A percentile compares a stretch with the other conserved stretches of the same genome.
Evolutionary conservation across 2,113 vertebrate species (phyloP).

Genomic region (Galbula dea): DNA sequence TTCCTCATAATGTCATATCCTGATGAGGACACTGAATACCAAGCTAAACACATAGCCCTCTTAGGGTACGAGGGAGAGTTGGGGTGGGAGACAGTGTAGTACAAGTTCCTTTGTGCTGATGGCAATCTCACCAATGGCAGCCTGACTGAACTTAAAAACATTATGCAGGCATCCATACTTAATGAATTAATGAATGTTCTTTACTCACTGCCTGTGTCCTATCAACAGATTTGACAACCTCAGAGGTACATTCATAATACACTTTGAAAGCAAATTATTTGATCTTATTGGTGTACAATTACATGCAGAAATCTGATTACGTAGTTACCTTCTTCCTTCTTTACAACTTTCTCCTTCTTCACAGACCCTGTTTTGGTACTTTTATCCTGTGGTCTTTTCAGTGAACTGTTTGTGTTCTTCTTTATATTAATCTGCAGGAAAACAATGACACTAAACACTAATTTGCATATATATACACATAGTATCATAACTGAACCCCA

Average conservation of each 20-base stretch:
- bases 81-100: neutral
- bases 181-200: neutral
- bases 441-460: neutral
- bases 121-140: neutral
- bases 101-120: neutral
- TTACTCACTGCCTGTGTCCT: neutral
- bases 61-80: neutral
- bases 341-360: constrained; percentile 84
- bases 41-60: neutral
- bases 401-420: constrained; percentile 79
- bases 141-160: neutral
- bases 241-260: neutral
- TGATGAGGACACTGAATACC: neutral
- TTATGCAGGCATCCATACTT: neutral
- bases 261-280: neutral
- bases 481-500: neutral
- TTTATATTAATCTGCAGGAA: constrained; percentile 79
- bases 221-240: neutral
- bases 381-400: constrained; percentile 86
- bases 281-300: neutral
- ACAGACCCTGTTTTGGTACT: constrained; percentile 83
- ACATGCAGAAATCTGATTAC: constrained; percentile 6
- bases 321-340: constrained; percentile 82
- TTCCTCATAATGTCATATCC: neutral
- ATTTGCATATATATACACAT: neutral